Evolutionary conservation across 1,140 invertebrate species (phyloP).

Genomic region (Sarcophaga peregrina): DNA sequence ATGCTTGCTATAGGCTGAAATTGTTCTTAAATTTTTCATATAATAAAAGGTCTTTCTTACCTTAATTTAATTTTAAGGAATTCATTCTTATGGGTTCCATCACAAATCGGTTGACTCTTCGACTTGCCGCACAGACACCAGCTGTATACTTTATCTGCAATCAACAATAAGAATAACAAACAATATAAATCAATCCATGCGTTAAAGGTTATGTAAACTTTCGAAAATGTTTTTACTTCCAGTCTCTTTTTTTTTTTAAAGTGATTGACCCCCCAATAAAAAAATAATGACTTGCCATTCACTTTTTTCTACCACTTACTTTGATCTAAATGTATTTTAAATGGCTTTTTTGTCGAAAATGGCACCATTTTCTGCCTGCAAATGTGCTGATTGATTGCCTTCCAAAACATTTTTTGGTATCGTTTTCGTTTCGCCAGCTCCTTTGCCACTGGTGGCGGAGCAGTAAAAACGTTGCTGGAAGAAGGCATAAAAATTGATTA

Average conservation of each 20-base stretch:
- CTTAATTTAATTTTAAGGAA: conserved; percentile 77
- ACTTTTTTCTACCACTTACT: conserved; percentile 60
- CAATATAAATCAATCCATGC: background rate
- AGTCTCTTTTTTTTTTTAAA: background rate
- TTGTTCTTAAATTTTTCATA: background rate
- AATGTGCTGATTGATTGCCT: conserved; percentile 70
- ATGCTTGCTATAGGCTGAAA: too few relatives aligned
- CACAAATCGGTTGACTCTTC: conserved; percentile 93
- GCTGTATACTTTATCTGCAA: conserved; percentile 81
- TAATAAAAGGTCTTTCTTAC: conserved; percentile 57
- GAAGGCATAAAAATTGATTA: background rate
- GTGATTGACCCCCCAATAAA: background rate
- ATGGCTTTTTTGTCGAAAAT: conserved; percentile 92
- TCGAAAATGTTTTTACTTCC: background rate
- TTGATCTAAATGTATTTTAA: conserved; percentile 78
- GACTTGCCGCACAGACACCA: conserved; percentile 97
- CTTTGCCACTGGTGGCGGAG: conserved; percentile 43
- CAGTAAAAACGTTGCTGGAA: conserved; percentile 51
- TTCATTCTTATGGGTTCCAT: conserved; percentile 86
- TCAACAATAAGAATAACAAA: conserved; percentile 14
- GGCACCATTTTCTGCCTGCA: conserved; percentile 76
- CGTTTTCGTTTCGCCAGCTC: conserved; percentile 56
- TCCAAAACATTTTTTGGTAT: conserved; percentile 76
- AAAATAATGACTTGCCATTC: conserved; percentile 15
- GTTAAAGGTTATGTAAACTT: conserved; percentile 59